These are phyloP conservation scores for Pangasius macronema DNA, from an alignment of 2,797 vertebrate genomes.

Conservation along the genomic window DNA sequence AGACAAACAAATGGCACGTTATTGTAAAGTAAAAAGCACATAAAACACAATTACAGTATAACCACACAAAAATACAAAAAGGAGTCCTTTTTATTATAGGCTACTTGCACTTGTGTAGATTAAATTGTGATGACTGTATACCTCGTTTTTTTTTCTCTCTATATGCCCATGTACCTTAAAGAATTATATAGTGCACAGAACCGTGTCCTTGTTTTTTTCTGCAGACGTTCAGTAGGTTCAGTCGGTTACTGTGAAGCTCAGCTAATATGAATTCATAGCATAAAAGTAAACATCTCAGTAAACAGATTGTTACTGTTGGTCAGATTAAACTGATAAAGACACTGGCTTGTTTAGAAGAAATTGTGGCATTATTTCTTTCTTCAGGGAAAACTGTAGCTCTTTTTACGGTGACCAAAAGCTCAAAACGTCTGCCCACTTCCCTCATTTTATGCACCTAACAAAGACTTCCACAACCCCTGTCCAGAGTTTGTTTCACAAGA, in stretches of 20 bases:
- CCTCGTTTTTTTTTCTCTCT: background rate
- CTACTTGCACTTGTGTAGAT: slow-evolving; percentile 34
- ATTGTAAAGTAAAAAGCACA: background rate
- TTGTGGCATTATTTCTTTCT: background rate
- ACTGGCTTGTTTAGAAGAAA: background rate
- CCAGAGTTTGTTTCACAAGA: too few relatives aligned
- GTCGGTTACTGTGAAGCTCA: background rate
- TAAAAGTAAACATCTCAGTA: background rate
- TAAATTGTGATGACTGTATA: background rate
- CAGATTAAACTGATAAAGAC: background rate
- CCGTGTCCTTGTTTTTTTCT: slow-evolving; percentile 1
- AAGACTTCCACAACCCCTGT: background rate
- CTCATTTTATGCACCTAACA: background rate
- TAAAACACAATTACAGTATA: background rate
- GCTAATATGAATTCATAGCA: background rate
- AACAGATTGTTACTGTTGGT: background rate
- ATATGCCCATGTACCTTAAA: slow-evolving; percentile 4
- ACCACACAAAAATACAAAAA: slow-evolving; percentile 17
- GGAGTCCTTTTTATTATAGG: background rate
- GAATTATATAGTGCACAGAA: background rate
- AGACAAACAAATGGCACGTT: background rate
- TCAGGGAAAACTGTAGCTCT: background rate
- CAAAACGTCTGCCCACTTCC: background rate
- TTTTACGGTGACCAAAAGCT: background rate
- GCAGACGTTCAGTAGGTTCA: background rate